A percentile compares a stretch with the other conserved stretches of the same genome.
phyloP scores from a whole-genome alignment of 2,888 invertebrate species.

The Rhagonycha fulva region DNA sequence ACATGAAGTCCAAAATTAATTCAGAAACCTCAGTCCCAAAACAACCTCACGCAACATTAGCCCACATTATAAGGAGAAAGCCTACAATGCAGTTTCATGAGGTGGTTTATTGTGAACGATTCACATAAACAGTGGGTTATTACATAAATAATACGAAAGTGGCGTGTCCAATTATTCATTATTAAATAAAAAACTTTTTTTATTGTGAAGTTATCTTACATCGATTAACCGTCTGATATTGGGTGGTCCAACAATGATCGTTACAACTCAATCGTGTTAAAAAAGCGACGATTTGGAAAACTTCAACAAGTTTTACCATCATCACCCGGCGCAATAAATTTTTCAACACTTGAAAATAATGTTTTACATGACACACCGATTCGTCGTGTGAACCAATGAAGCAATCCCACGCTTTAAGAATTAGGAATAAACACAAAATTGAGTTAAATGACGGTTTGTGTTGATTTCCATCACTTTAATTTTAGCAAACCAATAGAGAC shows the following conservation, averaged over 20 bases:
- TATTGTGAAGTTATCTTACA: neutral
- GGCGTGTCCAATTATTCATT: neutral
- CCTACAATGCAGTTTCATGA: neutral
- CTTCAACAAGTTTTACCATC: neutral
- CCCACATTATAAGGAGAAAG: neutral
- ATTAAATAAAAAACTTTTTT: neutral
- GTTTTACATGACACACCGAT: neutral
- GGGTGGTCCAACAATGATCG: neutral
- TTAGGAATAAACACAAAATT: neutral
- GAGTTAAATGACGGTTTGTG: neutral
- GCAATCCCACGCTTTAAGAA: neutral
- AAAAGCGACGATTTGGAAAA: neutral
- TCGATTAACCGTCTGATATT: neutral
- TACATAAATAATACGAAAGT: neutral
- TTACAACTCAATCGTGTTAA: neutral
- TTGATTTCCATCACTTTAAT: neutral
- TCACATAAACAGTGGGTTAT: neutral
- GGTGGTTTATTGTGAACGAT: neutral
- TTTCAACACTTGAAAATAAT: neutral
- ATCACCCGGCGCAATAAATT: neutral
- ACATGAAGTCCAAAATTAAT: slow-evolving; percentile 4
- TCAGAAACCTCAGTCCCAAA: neutral
- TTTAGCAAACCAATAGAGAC: neutral
- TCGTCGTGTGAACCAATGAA: neutral
- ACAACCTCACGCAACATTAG: neutral